Percentiles rank a stretch among this genome's conserved stretches.
Conservation (phyloP, 2,888 invertebrate genomes). For the Hydroisotoma schaefferi region DNA sequence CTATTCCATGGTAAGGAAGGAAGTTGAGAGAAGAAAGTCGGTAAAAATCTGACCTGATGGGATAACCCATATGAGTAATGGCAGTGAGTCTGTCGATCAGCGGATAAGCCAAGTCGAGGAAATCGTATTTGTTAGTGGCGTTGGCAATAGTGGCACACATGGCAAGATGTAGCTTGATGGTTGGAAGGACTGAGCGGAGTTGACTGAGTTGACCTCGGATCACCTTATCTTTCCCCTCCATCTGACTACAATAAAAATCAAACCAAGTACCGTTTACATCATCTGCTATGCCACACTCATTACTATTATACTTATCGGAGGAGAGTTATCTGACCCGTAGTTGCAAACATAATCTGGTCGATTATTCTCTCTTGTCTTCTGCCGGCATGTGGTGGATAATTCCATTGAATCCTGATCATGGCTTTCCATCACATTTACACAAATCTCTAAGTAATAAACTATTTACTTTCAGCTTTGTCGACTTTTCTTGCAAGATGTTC, state of each 20-base stretch:
- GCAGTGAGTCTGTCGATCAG: conserved; percentile 64
- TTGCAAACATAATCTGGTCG: no score
- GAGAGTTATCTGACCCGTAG: no score
- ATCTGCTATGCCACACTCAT: not conserved
- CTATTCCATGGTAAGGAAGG: no score
- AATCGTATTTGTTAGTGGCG: conserved; percentile 70
- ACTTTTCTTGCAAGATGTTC: no score
- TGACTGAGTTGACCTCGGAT: conserved; percentile 56
- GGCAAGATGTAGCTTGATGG: conserved; percentile 62
- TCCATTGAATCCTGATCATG: no score
- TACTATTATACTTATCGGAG: no score
- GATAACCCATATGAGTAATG: conserved; percentile 61
- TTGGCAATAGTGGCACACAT: conserved; percentile 68
- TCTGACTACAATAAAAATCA: conserved; percentile 42
- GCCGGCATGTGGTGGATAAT: no score
- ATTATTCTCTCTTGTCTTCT: no score
- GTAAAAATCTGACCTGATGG: conserved; percentile 38
- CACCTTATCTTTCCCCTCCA: conserved; percentile 56
- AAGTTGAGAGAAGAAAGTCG: no score
- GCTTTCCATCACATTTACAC: no score
- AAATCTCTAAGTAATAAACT: no score
- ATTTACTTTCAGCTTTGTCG: no score
- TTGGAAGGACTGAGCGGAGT: conserved; percentile 63
- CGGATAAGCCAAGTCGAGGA: conserved; percentile 65
- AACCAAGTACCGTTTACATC: conserved; percentile 8